Percentiles rank a stretch among this genome's conserved stretches.
Evolutionary conservation across 2,888 invertebrate species (phyloP).

Genomic region (Thelaira solivaga): DNA sequence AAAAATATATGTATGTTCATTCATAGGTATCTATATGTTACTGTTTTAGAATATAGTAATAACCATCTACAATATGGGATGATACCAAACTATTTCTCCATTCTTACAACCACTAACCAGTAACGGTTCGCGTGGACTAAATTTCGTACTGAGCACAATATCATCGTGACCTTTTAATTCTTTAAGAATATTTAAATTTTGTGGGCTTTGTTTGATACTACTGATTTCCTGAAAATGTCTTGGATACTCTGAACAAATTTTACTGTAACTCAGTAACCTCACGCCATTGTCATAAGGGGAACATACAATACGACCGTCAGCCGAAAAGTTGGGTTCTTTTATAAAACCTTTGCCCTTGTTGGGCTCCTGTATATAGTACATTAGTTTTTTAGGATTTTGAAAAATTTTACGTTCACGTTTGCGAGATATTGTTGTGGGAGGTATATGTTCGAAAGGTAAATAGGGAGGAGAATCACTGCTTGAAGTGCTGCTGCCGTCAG

Average conservation of each 20-base stretch:
- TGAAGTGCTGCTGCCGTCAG: constrained; percentile 63
- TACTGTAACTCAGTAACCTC: constrained; percentile 88
- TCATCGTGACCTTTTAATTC: constrained; percentile 86
- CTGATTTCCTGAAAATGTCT: constrained; percentile 72
- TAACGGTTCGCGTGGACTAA: constrained; percentile 90
- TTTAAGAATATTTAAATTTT: constrained; percentile 81
- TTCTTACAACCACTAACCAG: constrained; percentile 93
- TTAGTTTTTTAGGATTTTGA: constrained; percentile 85
- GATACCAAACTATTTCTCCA: constrained; percentile 93
- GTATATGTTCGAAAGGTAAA: constrained; percentile 61
- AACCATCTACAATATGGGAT: constrained; percentile 79
- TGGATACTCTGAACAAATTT: constrained; percentile 87
- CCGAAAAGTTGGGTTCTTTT: constrained; percentile 93
- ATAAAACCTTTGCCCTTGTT: constrained; percentile 94
- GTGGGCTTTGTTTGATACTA: constrained; percentile 76
- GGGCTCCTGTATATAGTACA: constrained; percentile 90
- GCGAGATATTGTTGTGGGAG: constrained; percentile 61
- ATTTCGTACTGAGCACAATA: constrained; percentile 92
- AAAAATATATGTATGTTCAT: too few relatives aligned
- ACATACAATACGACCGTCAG: constrained; percentile 92
- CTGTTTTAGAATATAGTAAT: constrained; percentile 5
- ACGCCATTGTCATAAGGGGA: constrained; percentile 93
- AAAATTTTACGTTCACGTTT: constrained; percentile 67
- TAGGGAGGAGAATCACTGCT: constrained; percentile 59
- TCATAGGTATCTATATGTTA: neutral